These are phyloP conservation scores for Pyrocephalus nanus DNA, from an alignment of 2,797 vertebrate genomes.

Conservation along the genomic window DNA sequence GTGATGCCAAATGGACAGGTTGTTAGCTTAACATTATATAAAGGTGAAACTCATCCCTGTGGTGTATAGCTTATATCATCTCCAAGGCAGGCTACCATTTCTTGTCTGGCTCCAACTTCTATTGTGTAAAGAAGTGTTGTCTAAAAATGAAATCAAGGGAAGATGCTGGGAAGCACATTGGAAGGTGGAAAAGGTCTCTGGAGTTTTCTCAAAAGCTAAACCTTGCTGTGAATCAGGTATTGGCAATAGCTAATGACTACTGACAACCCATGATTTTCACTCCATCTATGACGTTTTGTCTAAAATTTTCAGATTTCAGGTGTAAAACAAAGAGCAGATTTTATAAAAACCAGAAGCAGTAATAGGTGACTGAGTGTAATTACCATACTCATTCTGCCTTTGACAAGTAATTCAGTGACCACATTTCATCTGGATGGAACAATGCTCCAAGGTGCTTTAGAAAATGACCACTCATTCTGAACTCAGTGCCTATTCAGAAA, in stretches of 20 bases:
- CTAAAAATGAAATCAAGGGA: conserved; percentile 12
- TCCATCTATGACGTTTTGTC: conserved; percentile 43
- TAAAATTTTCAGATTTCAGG: conserved; percentile 56
- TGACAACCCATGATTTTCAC: conserved; percentile 1
- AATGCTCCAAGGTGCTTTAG: conserved; percentile 1
- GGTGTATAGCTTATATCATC: neutral
- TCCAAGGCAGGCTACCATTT: neutral
- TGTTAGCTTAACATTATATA: neutral
- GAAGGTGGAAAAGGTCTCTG: neutral
- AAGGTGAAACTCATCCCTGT: neutral
- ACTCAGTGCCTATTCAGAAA: conserved; percentile 42
- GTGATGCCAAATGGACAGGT: neutral
- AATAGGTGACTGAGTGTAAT: conserved; percentile 64
- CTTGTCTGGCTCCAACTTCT: neutral
- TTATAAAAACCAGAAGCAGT: conserved; percentile 66
- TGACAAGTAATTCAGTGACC: conserved; percentile 61
- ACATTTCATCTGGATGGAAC: conserved; percentile 46
- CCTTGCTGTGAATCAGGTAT: neutral
- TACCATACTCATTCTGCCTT: conserved; percentile 47
- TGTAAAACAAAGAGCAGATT: conserved; percentile 28
- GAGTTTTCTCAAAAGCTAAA: neutral
- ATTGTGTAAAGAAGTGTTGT: conserved; percentile 4
- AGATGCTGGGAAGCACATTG: neutral
- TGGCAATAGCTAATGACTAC: neutral
- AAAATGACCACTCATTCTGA: conserved; percentile 32